Conservation (phyloP, 2,797 vertebrate genomes). For the Okamejei kenojei region DNA sequence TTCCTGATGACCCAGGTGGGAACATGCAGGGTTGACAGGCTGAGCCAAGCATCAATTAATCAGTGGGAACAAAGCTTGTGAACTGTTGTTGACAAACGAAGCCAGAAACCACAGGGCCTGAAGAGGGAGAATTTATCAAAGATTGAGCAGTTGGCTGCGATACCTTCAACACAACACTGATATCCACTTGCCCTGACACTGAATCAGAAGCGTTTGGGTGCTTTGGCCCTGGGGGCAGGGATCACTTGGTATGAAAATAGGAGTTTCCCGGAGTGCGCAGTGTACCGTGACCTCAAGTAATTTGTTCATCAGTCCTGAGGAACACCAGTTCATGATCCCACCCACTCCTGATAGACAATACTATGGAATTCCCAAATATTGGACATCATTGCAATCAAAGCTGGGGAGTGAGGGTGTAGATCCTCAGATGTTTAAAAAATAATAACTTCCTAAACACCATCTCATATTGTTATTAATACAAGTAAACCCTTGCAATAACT, state of each 20-base stretch:
- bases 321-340: too few species aligned
- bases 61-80: not conserved
- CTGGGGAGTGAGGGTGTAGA: too few species aligned
- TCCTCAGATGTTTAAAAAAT: too few species aligned
- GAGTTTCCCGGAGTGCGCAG: not conserved
- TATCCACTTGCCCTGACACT: not conserved
- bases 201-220: not conserved
- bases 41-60: not conserved
- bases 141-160: not conserved
- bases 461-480: too few species aligned
- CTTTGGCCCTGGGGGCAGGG: too few species aligned
- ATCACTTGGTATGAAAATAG: not conserved
- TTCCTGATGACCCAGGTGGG: not conserved
- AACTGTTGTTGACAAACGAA: not conserved
- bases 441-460: too few species aligned
- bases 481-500: too few species aligned
- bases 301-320: not conserved
- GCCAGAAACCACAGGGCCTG: not conserved
- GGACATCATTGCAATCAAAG: too few species aligned
- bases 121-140: not conserved
- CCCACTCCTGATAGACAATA: not conserved
- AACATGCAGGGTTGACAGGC: not conserved
- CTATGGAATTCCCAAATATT: not conserved
- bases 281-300: not conserved
- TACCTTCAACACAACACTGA: not conserved